phyloP scores from a whole-genome alignment of 2,888 invertebrate genomes.

The Drosophila mercatorum region DNA sequence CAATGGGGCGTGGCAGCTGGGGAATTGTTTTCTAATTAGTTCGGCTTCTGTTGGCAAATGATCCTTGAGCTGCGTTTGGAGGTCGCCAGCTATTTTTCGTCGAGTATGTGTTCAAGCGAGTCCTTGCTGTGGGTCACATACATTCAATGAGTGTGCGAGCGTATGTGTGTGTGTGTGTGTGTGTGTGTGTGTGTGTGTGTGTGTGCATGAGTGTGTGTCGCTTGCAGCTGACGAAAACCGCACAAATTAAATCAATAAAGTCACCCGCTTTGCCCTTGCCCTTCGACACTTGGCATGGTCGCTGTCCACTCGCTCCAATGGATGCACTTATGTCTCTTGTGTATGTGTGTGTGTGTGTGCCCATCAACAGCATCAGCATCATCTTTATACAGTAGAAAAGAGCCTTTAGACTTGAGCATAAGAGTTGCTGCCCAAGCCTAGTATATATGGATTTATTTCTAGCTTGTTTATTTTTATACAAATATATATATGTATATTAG shows the following conservation, averaged over 20 bases:
- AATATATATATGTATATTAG: neutral
- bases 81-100: slow-evolving; percentile 37
- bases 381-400: slow-evolving; percentile 6
- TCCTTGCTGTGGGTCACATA: slow-evolving; percentile 51
- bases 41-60: slow-evolving; percentile 55
- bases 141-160: neutral
- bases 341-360: slow-evolving; percentile 1
- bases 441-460: neutral
- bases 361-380: slow-evolving; percentile 33
- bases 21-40: slow-evolving; percentile 77
- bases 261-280: slow-evolving; percentile 32
- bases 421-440: neutral
- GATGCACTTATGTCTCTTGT: slow-evolving; percentile 32
- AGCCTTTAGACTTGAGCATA: neutral
- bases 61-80: slow-evolving; percentile 62
- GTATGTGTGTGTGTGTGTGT: neutral
- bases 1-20: slow-evolving; percentile 42
- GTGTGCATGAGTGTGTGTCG: slow-evolving; percentile 1
- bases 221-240: slow-evolving; percentile 40
- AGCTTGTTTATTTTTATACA: no score
- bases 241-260: slow-evolving; percentile 63
- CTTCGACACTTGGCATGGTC: slow-evolving; percentile 56
- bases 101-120: slow-evolving; percentile 38
- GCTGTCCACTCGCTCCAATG: slow-evolving; percentile 43
- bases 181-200: neutral